phyloP scores from a whole-genome alignment of 2,888 invertebrate genomes.

The Cybosia mesomella region DNA sequence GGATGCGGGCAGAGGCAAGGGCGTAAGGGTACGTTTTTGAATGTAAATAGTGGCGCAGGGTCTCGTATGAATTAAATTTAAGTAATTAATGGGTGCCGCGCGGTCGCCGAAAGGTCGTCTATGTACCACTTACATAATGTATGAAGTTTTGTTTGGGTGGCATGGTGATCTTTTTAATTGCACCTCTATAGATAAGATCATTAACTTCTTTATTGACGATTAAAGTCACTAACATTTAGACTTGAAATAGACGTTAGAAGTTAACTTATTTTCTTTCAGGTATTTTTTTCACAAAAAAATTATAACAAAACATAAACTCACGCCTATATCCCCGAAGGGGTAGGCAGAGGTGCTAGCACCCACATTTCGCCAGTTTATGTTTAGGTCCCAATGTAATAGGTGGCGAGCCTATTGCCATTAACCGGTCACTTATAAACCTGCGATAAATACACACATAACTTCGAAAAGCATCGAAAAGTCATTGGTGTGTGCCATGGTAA shows the following conservation, averaged over 20 bases:
- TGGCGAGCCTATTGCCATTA: too few species aligned
- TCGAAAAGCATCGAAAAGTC: too few species aligned
- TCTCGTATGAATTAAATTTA: conserved; percentile 86
- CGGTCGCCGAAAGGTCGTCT: conserved; percentile 47
- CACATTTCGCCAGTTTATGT: too few species aligned
- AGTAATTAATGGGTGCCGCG: conserved; percentile 83
- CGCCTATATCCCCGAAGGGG: too few species aligned
- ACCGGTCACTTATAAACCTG: too few species aligned
- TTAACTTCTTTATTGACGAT: neutral
- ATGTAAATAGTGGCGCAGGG: conserved; percentile 84
- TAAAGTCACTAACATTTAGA: neutral
- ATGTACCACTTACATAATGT: conserved; percentile 66
- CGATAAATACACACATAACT: too few species aligned
- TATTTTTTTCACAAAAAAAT: too few species aligned
- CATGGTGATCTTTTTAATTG: conserved; percentile 31
- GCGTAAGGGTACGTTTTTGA: conserved; percentile 80
- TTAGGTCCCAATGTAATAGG: too few species aligned
- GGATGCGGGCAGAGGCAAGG: conserved; percentile 80
- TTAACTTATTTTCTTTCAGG: neutral
- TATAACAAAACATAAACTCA: too few species aligned
- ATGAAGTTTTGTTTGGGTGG: conserved; percentile 61
- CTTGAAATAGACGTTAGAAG: neutral
- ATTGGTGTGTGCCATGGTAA: too few species aligned
- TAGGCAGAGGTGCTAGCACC: too few species aligned
- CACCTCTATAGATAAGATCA: conserved; percentile 30